Percentiles rank a stretch among this genome's conserved stretches.
Conservation (phyloP, 2,888 invertebrate species). For the Saturnia pavonia region DNA sequence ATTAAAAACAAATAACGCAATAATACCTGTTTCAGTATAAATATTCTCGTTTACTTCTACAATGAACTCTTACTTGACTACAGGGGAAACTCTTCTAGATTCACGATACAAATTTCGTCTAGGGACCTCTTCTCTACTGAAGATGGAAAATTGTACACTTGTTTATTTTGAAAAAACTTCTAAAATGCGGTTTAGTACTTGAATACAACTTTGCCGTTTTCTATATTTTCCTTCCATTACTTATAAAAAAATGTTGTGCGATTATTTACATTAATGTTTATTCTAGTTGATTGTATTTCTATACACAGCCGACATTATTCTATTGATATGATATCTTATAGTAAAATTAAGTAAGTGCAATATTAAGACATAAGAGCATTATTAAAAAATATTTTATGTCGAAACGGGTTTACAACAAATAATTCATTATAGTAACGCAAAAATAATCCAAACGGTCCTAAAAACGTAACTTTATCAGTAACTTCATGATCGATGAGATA, state of each 20-base stretch:
- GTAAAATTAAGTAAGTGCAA: too few species aligned
- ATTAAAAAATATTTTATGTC: too few species aligned
- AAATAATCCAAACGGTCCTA: neutral
- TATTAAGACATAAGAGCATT: too few species aligned
- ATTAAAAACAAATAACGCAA: neutral
- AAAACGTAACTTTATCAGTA: neutral
- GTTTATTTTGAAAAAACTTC: neutral
- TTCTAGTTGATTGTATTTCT: neutral
- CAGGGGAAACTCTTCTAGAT: constrained; percentile 3
- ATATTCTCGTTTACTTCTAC: constrained; percentile 1
- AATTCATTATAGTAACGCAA: neutral
- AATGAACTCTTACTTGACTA: neutral
- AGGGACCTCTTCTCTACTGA: neutral
- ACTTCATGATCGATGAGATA: neutral
- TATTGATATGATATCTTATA: too few species aligned
- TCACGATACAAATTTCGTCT: neutral
- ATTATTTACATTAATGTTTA: neutral
- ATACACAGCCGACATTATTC: too few species aligned
- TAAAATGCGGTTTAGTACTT: neutral
- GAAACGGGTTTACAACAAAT: too few species aligned
- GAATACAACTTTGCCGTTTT: neutral
- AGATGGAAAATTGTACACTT: neutral
- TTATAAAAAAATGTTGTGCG: neutral
- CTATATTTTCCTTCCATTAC: neutral
- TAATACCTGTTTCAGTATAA: neutral